Evolutionary conservation across 1,140 invertebrate species (phyloP), one percentile per base, ranked within the genome.

Genomic region (Conus ventricosus): DNA sequence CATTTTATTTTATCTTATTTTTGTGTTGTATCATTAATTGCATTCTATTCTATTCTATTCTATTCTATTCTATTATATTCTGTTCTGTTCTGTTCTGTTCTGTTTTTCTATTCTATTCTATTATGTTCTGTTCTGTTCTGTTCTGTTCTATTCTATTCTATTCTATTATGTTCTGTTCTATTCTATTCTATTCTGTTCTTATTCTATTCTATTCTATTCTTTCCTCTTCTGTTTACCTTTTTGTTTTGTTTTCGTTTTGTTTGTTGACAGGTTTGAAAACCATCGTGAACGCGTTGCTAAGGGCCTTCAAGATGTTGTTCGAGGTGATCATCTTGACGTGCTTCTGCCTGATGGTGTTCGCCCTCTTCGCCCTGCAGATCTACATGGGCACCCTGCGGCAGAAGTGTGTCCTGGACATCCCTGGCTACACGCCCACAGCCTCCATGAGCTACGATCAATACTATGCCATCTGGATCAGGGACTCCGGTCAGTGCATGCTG

Each of bases 331-430:
- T 98, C n/a, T 95, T 99, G 85, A 99, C 98, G 67, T 97, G 99
- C 91, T 99, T 99, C 96, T 99, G 98, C 94, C 95, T 99, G 90
- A 98, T 98, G 97, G 98, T 99, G 89, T 99, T 99, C 95, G 98
- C 98, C 17, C 96, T 99, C 55, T 98, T 99, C 94, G 98, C 98
- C 54, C 97, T 99, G 92, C 98, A 99, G 96, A 98, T 99, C 96
- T 99, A 99, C 95, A 99, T 99, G 98, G 99, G 99, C 91, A 97
- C 98, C 67, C 96, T 99, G 90, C 98, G 98, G 93, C 98, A 99
- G 96, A 99, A 99, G 95, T 99, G 99, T 96, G 97, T 99, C 92
- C 96, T 81, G 76, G 94, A 95, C 95, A 78, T 92, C 8, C 95
- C 96, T 51, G 96, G 96, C 82, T 97, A 97, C 92, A 97, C 92